Percentiles rank a stretch among this genome's conserved stretches.
These are phyloP conservation scores for Episyrphus balteatus DNA, from an alignment of 1,140 invertebrate species.

Conservation along the genomic window DNA sequence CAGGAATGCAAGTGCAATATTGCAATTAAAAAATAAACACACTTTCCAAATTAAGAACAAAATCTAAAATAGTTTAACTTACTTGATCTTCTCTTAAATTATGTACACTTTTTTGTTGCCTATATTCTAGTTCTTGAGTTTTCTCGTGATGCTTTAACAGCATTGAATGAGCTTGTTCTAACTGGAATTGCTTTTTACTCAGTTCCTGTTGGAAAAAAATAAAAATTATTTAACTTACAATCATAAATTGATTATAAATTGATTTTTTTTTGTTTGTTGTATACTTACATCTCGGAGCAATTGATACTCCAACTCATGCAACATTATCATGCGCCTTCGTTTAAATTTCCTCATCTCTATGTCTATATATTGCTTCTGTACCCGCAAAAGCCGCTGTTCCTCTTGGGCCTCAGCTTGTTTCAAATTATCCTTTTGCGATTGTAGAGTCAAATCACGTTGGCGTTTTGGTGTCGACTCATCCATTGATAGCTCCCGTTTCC, in stretches of 20 bases:
- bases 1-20: too few species aligned
- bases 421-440: slow-evolving; percentile 84
- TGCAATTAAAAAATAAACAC: too few species aligned
- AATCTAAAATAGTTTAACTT: neutral
- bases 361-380: slow-evolving; percentile 85
- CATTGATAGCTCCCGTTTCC: slow-evolving; percentile 86
- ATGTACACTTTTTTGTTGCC: slow-evolving; percentile 91
- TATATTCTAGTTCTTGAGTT: slow-evolving; percentile 90
- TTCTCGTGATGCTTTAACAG: slow-evolving; percentile 90
- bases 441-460: slow-evolving; percentile 79
- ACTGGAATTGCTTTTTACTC: slow-evolving; percentile 84
- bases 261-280: neutral
- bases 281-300: slow-evolving; percentile 69
- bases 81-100: slow-evolving; percentile 72
- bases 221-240: slow-evolving; percentile 1
- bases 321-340: slow-evolving; percentile 75
- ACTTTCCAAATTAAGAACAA: neutral
- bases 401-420: slow-evolving; percentile 85
- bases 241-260: slow-evolving; percentile 2
- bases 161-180: slow-evolving; percentile 93
- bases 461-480: slow-evolving; percentile 86
- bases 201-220: slow-evolving; percentile 57
- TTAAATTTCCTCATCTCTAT: slow-evolving; percentile 87
- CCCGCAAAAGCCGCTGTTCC: slow-evolving; percentile 71
- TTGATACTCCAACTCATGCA: slow-evolving; percentile 84